Evolutionary conservation across 2,888 invertebrate species (phyloP).

Genomic region (Heliconius charithonia): DNA sequence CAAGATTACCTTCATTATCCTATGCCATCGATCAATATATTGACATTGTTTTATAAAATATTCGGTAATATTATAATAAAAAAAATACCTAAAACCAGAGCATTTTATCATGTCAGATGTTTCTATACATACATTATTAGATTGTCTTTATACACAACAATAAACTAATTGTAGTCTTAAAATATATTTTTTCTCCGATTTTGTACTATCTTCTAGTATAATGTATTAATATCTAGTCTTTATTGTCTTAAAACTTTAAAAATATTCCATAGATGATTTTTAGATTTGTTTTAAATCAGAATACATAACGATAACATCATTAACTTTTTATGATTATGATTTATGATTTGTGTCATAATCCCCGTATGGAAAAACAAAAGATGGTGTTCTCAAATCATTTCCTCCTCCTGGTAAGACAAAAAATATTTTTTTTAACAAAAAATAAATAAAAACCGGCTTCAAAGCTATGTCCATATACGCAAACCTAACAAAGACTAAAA

Average conservation of each 20-base stretch:
- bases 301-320: too few relatives aligned
- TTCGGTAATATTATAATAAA: background rate
- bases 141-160: background rate
- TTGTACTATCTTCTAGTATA: background rate
- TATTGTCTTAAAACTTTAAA: background rate
- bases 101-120: too few relatives aligned
- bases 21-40: conserved; percentile 28
- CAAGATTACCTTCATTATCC: conserved; percentile 28
- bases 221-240: background rate
- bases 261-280: background rate
- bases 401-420: too few relatives aligned
- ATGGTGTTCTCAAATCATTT: too few relatives aligned
- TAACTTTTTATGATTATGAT: too few relatives aligned
- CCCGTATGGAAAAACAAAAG: too few relatives aligned
- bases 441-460: too few relatives aligned
- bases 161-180: background rate
- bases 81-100: background rate
- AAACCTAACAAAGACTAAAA: too few relatives aligned
- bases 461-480: too few relatives aligned
- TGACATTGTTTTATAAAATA: background rate
- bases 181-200: background rate
- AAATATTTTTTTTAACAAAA: too few relatives aligned
- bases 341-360: too few relatives aligned
- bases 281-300: background rate
- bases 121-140: background rate